Percentiles rank a stretch among this genome's conserved stretches.
phyloP scores from a whole-genome alignment of 2,113 vertebrate genomes.

The Periophthalmodon schlosseri region DNA sequence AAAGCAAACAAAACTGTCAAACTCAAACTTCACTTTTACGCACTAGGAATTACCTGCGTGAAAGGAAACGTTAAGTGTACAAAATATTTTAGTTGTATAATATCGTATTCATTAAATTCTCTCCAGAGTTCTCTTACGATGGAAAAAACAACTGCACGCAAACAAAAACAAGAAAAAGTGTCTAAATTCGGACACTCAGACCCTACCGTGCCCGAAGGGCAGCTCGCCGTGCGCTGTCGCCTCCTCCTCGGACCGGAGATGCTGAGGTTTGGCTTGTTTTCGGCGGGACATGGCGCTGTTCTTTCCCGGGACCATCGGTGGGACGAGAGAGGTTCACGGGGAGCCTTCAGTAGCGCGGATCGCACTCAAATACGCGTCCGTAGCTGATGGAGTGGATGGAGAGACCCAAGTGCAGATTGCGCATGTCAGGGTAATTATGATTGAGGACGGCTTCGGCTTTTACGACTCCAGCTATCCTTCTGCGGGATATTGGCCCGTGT shows the following conservation, averaged over 20 bases:
- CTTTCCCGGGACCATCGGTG: conserved; percentile 83
- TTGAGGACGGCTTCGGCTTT: conserved; percentile 90
- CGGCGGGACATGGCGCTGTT: conserved; percentile 93
- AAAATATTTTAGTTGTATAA: too few relatives aligned
- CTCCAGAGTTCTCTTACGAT: not conserved
- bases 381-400: conserved; percentile 69
- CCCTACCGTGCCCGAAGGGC: conserved; percentile 81
- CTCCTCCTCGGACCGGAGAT: conserved; percentile 85
- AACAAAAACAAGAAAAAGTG: conserved; percentile 1
- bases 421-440: conserved; percentile 92
- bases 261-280: conserved; percentile 96
- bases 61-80: not conserved
- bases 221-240: conserved; percentile 76
- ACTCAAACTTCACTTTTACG: not conserved
- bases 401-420: conserved; percentile 83
- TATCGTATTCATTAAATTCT: not conserved
- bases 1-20: not conserved
- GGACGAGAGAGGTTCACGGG: conserved; percentile 59
- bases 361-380: conserved; percentile 74
- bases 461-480: conserved; percentile 80
- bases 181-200: not conserved
- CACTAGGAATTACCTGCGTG: not conserved
- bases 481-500: conserved; percentile 79
- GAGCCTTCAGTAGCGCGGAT: conserved; percentile 58
- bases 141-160: not conserved